These are phyloP conservation scores for Lepidurus arcticus DNA, from an alignment of 1,140 invertebrate species.

Conservation along the genomic window DNA sequence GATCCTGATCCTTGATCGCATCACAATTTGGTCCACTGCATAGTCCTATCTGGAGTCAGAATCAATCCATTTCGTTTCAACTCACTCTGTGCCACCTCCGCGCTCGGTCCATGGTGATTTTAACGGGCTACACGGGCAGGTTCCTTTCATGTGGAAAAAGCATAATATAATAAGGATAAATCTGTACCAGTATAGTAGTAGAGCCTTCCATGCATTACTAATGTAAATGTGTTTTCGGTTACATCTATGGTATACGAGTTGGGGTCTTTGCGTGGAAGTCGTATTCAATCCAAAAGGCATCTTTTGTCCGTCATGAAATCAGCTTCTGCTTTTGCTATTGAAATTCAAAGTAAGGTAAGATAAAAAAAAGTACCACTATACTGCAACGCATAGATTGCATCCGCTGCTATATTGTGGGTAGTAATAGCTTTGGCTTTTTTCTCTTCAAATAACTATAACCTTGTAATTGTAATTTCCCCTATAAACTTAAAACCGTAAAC, in stretches of 20 bases:
- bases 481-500: background rate
- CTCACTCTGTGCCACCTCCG: background rate
- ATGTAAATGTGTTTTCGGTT: background rate
- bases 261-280: background rate
- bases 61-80: background rate
- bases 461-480: conserved; percentile 4
- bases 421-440: background rate
- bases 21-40: conserved; percentile 3
- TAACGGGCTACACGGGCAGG: background rate
- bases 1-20: background rate
- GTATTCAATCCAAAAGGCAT: background rate
- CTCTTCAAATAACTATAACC: background rate
- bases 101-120: background rate
- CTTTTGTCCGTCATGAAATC: background rate
- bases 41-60: background rate
- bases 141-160: background rate
- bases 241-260: background rate
- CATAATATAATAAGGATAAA: background rate
- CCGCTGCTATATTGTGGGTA: background rate
- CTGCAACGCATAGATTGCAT: background rate
- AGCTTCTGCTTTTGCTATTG: background rate
- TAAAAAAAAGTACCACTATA: background rate
- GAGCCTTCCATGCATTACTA: background rate
- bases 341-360: background rate
- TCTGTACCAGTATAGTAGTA: background rate